phyloP scores from a whole-genome alignment of 2,113 vertebrate genomes.

The Orthochromis indermauri region DNA sequence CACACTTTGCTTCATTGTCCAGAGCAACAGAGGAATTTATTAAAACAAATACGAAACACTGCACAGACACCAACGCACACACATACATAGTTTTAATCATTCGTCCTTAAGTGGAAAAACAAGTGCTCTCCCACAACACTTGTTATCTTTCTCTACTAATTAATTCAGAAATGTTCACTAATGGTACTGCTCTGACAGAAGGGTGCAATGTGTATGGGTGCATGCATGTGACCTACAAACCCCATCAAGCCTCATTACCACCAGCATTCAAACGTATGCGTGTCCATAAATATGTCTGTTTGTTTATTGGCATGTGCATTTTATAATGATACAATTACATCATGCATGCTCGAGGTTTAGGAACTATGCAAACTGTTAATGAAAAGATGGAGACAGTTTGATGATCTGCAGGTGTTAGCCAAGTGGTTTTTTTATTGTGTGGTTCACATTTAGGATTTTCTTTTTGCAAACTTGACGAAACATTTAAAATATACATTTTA shows the following conservation, averaged over 20 bases:
- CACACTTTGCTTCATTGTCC: neutral
- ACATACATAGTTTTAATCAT: neutral
- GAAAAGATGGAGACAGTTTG: neutral
- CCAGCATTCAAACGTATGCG: neutral
- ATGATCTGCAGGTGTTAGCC: neutral
- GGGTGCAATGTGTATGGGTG: neutral
- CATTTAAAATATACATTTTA: neutral
- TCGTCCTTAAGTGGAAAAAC: neutral
- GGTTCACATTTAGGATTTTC: neutral
- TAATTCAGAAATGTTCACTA: conserved; percentile 12
- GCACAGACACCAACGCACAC: neutral
- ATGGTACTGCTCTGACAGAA: neutral
- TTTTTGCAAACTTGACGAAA: neutral
- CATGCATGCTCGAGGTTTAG: neutral
- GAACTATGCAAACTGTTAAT: neutral
- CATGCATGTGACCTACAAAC: conserved; percentile 2
- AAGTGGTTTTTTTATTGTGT: neutral
- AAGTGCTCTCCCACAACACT: conserved; percentile 1
- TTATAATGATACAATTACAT: neutral
- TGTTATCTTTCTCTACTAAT: conserved; percentile 23
- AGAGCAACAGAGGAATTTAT: neutral
- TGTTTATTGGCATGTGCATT: neutral
- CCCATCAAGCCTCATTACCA: conserved; percentile 21
- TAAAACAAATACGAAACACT: conserved; percentile 7
- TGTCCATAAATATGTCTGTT: neutral